Percentiles rank a stretch among this genome's conserved stretches.
phyloP scores from a whole-genome alignment of 2,888 invertebrate genomes.

The Creontiades dilutus region DNA sequence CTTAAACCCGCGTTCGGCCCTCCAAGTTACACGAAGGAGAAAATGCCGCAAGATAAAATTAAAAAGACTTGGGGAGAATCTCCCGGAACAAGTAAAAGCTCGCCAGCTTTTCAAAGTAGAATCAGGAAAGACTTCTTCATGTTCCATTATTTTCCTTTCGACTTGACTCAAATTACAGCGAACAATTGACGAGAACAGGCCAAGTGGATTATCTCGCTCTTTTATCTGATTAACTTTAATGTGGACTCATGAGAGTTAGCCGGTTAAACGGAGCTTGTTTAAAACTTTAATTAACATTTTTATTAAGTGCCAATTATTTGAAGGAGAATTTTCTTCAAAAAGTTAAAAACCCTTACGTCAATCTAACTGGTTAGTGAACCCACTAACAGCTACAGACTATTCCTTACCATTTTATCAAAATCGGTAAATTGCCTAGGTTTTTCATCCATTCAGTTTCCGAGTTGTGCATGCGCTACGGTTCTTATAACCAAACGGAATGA shows the following conservation, averaged over 20 bases:
- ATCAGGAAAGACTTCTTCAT: neutral
- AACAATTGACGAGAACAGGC: conserved; percentile 2
- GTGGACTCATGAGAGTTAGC: neutral
- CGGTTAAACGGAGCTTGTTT: neutral
- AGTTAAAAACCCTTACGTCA: no score
- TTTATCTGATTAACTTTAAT: conserved; percentile 17
- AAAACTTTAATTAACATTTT: no score
- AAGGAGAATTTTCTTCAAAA: no score
- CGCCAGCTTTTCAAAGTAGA: neutral
- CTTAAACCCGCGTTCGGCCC: neutral
- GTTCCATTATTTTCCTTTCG: neutral
- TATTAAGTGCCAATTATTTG: no score
- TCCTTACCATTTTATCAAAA: no score
- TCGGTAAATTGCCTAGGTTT: no score
- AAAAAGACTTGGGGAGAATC: neutral
- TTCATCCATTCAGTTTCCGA: no score
- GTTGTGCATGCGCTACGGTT: no score
- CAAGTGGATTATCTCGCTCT: conserved; percentile 15
- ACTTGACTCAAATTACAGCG: conserved; percentile 11
- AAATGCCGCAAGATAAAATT: conserved; percentile 30
- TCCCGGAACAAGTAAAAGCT: neutral
- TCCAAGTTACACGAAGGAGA: neutral
- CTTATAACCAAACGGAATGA: no score
- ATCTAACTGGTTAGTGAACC: no score
- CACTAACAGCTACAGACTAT: no score